These are phyloP conservation scores for Callionymus lyra DNA, from an alignment of 2,113 vertebrate species.

Conservation along the genomic window DNA sequence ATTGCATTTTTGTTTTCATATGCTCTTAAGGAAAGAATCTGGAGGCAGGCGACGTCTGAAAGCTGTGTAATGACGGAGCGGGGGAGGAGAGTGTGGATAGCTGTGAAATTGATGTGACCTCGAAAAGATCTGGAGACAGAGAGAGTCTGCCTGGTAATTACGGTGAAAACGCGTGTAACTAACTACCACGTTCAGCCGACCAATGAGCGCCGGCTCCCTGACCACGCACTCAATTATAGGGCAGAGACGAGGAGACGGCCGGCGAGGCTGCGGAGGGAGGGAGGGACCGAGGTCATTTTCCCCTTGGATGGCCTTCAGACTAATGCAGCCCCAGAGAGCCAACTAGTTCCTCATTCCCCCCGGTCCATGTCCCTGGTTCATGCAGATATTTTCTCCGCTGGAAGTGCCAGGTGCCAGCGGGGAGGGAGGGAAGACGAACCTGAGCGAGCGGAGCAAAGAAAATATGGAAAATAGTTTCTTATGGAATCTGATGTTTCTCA, in stretches of 20 bases:
- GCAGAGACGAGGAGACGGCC: constrained; percentile 27
- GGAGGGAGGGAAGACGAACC: neutral
- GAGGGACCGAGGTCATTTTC: constrained; percentile 47
- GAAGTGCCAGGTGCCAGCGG: constrained; percentile 20
- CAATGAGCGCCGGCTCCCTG: constrained; percentile 49
- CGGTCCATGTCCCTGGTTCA: constrained; percentile 32
- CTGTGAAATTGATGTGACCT: constrained; percentile 67
- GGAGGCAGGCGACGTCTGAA: constrained; percentile 21
- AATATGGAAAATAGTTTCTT: too few species aligned
- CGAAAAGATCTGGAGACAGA: constrained; percentile 51
- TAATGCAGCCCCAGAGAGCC: constrained; percentile 57
- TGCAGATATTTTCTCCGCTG: constrained; percentile 20
- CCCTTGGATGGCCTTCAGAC: constrained; percentile 61
- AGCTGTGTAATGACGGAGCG: constrained; percentile 27
- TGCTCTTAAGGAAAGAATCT: constrained; percentile 47
- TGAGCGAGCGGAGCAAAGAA: too few species aligned
- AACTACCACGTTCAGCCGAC: constrained; percentile 57
- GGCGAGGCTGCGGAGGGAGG: constrained; percentile 26
- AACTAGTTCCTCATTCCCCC: constrained; percentile 44
- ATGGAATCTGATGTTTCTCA: too few species aligned
- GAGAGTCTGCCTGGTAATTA: constrained; percentile 60
- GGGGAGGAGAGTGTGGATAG: constrained; percentile 34
- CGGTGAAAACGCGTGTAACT: constrained; percentile 65
- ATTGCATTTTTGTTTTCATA: constrained; percentile 46
- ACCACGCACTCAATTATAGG: constrained; percentile 58